A percentile compares a stretch with the other conserved stretches of the same genome.
Evolutionary conservation across 2,113 vertebrate genomes (phyloP).

Genomic region (Acrocephalus kingi): DNA sequence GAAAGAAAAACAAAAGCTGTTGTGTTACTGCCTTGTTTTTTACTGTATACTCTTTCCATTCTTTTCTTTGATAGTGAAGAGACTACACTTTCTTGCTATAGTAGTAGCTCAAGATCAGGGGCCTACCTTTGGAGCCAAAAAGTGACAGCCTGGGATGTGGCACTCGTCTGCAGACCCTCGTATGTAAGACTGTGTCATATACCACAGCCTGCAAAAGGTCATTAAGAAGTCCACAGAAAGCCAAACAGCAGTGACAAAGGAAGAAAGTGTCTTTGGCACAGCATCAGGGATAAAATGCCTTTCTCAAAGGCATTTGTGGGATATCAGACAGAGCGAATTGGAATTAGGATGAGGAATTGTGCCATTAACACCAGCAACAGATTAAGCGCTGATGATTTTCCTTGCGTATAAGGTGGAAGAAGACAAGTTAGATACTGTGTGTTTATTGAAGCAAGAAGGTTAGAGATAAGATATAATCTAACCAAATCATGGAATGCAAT

Average conservation of each 20-base stretch:
- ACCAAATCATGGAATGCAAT: constrained; percentile 37
- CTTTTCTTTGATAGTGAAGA: not conserved
- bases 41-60: not conserved
- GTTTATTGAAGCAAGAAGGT: constrained; percentile 48
- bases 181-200: not conserved
- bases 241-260: not conserved
- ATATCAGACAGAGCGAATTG: constrained; percentile 29
- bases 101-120: constrained; percentile 15
- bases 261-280: constrained; percentile 63
- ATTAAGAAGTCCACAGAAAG: constrained; percentile 26
- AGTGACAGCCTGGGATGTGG: constrained; percentile 19
- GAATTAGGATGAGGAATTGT: constrained; percentile 27
- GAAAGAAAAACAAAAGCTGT: not conserved
- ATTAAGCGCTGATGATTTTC: constrained; percentile 26
- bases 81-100: not conserved
- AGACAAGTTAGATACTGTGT: constrained; percentile 22
- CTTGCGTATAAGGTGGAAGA: not conserved
- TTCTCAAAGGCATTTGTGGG: constrained; percentile 46
- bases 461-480: constrained; percentile 54
- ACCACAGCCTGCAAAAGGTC: constrained; percentile 29
- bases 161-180: not conserved
- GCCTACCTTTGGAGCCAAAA: not conserved
- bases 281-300: constrained; percentile 10
- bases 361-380: constrained; percentile 1
- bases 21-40: not conserved